Percentiles rank a stretch among this genome's conserved stretches.
These are phyloP conservation scores for Eledona agricola DNA, from an alignment of 2,888 invertebrate species.

Conservation along the genomic window DNA sequence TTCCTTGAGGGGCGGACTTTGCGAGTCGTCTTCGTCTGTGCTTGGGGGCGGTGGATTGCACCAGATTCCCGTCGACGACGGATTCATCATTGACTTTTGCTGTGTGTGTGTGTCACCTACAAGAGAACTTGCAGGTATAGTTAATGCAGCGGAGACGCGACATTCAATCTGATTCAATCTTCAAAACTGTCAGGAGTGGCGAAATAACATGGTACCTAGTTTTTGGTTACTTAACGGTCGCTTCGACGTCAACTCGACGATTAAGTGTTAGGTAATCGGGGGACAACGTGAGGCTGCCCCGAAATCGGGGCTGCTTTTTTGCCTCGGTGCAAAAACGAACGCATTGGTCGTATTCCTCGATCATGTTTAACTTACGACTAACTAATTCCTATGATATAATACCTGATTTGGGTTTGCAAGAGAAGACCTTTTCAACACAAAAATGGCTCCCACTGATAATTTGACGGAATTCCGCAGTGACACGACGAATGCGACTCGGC, in stretches of 20 bases:
- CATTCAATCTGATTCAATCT: conserved; percentile 41
- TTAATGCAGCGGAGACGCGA: conserved; percentile 56
- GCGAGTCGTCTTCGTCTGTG: conserved; percentile 48
- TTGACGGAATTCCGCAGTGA: conserved; percentile 19
- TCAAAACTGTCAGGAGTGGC: conserved; percentile 45
- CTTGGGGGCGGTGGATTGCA: conserved; percentile 62
- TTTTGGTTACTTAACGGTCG: conserved; percentile 21
- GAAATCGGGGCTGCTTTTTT: conserved; percentile 3
- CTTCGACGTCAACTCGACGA: conserved; percentile 31
- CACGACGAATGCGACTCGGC: too few species aligned
- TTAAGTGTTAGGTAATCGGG: conserved; percentile 53
- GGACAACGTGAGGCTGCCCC: conserved; percentile 40
- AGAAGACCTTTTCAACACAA: conserved; percentile 25
- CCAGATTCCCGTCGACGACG: conserved; percentile 52
- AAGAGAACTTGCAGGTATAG: conserved; percentile 65
- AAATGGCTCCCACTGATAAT: conserved; percentile 34
- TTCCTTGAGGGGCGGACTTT: conserved; percentile 32
- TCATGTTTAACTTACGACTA: conserved; percentile 22
- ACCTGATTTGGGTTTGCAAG: conserved; percentile 35
- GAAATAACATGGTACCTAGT: conserved; percentile 24
- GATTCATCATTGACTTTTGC: conserved; percentile 52
- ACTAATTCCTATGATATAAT: conserved; percentile 35
- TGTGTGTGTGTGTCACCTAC: conserved; percentile 62
- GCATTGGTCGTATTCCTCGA: conserved; percentile 13
- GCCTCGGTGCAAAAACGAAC: conserved; percentile 10